Evolutionary conservation across 2,888 invertebrate genomes (phyloP).

Genomic region (Thysanoteuthis rhombus): DNA sequence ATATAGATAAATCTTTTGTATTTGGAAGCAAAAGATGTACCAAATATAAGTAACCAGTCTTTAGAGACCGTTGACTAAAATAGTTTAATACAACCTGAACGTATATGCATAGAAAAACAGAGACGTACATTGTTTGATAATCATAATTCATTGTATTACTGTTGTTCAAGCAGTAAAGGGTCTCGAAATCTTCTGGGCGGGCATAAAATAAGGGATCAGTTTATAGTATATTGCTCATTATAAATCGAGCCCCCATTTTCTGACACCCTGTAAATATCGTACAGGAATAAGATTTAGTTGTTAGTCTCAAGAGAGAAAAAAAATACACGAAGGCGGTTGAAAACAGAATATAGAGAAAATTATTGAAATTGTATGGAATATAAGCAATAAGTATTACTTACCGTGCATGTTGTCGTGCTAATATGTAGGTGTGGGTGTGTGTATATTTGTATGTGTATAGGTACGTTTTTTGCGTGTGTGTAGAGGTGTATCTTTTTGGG

Average conservation of each 20-base stretch:
- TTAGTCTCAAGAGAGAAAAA: background rate
- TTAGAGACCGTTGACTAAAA: background rate
- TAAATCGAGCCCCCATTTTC: background rate
- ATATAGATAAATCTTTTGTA: background rate
- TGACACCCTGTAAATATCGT: background rate
- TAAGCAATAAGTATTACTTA: background rate
- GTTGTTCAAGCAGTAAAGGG: background rate
- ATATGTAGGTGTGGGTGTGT: background rate
- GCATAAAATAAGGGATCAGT: background rate
- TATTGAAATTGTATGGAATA: background rate
- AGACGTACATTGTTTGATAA: too few species aligned
- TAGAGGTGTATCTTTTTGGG: background rate
- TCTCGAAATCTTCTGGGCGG: background rate
- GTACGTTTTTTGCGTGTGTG: constrained; percentile 12
- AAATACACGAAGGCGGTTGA: background rate
- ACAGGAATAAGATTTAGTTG: background rate
- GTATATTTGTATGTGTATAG: background rate
- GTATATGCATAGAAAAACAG: too few species aligned
- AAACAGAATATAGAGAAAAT: background rate
- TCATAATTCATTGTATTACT: too few species aligned
- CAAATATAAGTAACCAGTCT: background rate
- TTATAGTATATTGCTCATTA: background rate
- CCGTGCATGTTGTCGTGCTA: background rate
- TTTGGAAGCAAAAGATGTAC: constrained; percentile 12
- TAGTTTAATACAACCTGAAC: too few species aligned